These are phyloP conservation scores for Mirounga angustirostris DNA, from an alignment of 2,113 vertebrate genomes.

Conservation along the genomic window DNA sequence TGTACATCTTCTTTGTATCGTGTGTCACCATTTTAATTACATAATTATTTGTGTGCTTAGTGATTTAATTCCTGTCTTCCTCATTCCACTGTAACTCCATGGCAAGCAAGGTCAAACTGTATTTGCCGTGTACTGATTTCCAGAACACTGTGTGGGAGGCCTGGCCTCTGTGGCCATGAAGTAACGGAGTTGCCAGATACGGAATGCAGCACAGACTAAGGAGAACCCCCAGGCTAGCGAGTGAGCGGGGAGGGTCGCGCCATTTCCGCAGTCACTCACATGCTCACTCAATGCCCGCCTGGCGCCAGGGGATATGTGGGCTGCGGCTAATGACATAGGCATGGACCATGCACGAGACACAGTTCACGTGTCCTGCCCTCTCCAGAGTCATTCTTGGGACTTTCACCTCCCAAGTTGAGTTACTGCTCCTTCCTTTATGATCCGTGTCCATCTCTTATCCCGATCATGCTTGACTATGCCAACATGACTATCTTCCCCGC, in stretches of 20 bases:
- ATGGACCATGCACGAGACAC: not conserved
- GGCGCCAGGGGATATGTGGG: not conserved
- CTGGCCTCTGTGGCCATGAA: not conserved
- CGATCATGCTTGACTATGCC: not conserved
- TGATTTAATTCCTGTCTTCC: constrained; percentile 38
- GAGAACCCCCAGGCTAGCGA: not conserved
- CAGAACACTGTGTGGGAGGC: not conserved
- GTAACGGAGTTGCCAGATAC: not conserved
- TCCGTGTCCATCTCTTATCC: not conserved
- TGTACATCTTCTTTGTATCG: not conserved
- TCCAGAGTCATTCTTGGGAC: not conserved
- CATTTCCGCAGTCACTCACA: not conserved
- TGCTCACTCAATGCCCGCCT: not conserved
- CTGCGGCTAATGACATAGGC: not conserved
- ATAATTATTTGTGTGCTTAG: constrained; percentile 50
- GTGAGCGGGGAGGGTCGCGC: not conserved
- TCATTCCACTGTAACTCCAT: not conserved
- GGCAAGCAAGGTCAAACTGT: constrained; percentile 41
- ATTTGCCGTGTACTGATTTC: not conserved
- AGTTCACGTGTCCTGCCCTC: not conserved
- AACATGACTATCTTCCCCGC: not conserved
- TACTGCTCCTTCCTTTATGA: not conserved
- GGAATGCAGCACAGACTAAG: not conserved
- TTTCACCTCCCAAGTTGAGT: not conserved
- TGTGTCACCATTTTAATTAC: constrained; percentile 45